Conservation (phyloP, 1,140 invertebrate species). For the Drosophila bifasciata region DNA sequence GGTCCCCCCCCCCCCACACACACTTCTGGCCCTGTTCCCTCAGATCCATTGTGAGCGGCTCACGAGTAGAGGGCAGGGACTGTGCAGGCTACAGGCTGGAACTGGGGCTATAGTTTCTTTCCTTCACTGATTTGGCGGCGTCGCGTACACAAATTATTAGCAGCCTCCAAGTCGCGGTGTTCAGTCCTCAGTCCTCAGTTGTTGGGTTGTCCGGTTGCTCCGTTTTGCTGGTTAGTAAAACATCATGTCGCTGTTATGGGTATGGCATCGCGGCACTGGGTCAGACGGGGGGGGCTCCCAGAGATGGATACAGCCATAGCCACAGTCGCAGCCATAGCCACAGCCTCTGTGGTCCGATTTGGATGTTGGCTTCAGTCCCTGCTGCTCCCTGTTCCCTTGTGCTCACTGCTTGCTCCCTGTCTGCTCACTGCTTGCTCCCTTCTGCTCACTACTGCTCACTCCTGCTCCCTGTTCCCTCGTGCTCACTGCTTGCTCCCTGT, state of each 20-base stretch:
- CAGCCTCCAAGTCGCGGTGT: conserved; percentile 40
- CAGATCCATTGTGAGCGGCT: conserved; percentile 41
- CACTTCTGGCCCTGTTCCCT: conserved; percentile 4
- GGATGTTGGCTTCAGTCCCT: conserved; percentile 39
- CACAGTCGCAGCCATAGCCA: too few species aligned
- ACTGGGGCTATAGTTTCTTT: background rate
- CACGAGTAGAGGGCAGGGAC: background rate
- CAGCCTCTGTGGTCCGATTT: conserved; percentile 80
- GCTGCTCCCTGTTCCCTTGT: background rate
- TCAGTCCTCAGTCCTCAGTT: conserved; percentile 1
- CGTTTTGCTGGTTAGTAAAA: conserved; percentile 74
- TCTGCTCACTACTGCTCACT: too few species aligned
- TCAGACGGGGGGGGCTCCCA: conserved; percentile 19
- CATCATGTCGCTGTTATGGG: conserved; percentile 78
- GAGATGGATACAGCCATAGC: background rate
- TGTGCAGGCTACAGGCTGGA: too few species aligned
- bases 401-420: too few species aligned
- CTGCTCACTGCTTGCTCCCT: too few species aligned
- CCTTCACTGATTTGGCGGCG: conserved; percentile 36
- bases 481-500: too few species aligned
- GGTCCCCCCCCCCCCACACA: too few species aligned
- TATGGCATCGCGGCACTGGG: conserved; percentile 55
- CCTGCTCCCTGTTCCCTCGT: too few species aligned
- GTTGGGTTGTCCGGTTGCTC: conserved; percentile 33
- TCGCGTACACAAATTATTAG: conserved; percentile 78